Conservation (phyloP, 2,888 invertebrate genomes). For the Cephus nigrinus region DNA sequence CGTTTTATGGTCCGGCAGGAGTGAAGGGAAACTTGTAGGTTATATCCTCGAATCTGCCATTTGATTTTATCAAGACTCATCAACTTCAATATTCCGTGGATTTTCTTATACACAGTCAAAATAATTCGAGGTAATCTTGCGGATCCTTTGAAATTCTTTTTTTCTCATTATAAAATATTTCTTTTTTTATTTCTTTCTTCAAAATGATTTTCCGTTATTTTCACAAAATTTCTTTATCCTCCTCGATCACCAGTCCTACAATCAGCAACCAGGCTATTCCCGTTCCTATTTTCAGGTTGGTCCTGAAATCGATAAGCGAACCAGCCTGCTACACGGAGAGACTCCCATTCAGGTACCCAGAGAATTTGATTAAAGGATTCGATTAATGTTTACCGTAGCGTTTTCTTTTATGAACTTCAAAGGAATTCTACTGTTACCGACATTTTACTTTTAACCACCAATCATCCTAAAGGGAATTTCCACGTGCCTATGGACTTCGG, state of each 20-base stretch:
- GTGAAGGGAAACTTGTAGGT: background rate
- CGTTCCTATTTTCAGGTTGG: slow-evolving; percentile 35
- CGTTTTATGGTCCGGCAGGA: slow-evolving; percentile 7
- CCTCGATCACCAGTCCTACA: background rate
- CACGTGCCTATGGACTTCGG: no score
- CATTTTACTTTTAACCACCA: no score
- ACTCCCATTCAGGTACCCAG: slow-evolving; percentile 36
- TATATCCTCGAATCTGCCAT: background rate
- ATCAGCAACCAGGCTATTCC: slow-evolving; percentile 19
- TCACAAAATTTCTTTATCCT: background rate
- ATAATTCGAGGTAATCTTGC: no score
- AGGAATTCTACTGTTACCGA: slow-evolving; percentile 18
- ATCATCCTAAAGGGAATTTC: no score
- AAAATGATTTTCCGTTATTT: background rate
- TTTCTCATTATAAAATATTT: background rate
- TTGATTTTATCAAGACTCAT: slow-evolving; percentile 14
- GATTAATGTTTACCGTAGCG: slow-evolving; percentile 50
- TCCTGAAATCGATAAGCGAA: slow-evolving; percentile 51
- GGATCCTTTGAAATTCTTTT: no score
- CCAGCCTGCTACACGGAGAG: slow-evolving; percentile 22
- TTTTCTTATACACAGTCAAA: no score
- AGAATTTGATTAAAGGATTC: slow-evolving; percentile 52
- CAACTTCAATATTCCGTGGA: background rate
- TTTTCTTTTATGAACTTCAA: slow-evolving; percentile 44
- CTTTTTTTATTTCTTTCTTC: slow-evolving; percentile 18